These are phyloP conservation scores for Argyra leucocephala DNA, from an alignment of 2,888 invertebrate species.

Conservation along the genomic window DNA sequence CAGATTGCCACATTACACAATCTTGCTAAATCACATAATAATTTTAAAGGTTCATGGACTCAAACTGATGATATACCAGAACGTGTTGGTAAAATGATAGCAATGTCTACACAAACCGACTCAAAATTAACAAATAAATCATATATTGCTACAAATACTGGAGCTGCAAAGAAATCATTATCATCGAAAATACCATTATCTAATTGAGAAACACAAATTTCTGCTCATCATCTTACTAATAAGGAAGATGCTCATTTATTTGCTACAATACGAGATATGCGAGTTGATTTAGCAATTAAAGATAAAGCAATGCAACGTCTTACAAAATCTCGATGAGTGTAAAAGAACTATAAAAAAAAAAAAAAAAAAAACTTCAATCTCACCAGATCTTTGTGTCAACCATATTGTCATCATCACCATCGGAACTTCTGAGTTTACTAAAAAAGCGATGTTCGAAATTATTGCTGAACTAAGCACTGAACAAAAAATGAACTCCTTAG, in stretches of 20 bases:
- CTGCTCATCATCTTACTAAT: constrained; percentile 39
- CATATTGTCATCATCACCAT: too few species aligned
- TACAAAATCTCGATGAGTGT: constrained; percentile 64
- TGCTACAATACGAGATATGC: constrained; percentile 69
- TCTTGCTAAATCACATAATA: constrained; percentile 20
- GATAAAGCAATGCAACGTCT: constrained; percentile 63
- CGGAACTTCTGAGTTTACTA: too few species aligned
- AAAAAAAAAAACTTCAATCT: constrained; percentile 68
- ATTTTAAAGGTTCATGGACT: constrained; percentile 29
- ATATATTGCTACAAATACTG: background rate
- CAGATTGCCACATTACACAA: constrained; percentile 40
- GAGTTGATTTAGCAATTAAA: constrained; percentile 62
- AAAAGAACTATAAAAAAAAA: constrained; percentile 64
- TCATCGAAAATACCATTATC: constrained; percentile 46
- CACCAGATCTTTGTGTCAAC: too few species aligned
- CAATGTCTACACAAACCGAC: constrained; percentile 47
- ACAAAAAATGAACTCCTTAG: too few species aligned
- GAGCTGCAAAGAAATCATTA: background rate
- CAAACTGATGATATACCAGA: constrained; percentile 38
- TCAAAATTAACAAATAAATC: constrained; percentile 36
- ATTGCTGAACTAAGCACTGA: too few species aligned
- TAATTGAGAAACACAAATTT: constrained; percentile 47
- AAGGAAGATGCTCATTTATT: constrained; percentile 69
- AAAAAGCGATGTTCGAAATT: too few species aligned
- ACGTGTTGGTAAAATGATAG: constrained; percentile 40